Conservation (phyloP, 2,888 invertebrate genomes). For the Minunthozetes semirufus region DNA sequence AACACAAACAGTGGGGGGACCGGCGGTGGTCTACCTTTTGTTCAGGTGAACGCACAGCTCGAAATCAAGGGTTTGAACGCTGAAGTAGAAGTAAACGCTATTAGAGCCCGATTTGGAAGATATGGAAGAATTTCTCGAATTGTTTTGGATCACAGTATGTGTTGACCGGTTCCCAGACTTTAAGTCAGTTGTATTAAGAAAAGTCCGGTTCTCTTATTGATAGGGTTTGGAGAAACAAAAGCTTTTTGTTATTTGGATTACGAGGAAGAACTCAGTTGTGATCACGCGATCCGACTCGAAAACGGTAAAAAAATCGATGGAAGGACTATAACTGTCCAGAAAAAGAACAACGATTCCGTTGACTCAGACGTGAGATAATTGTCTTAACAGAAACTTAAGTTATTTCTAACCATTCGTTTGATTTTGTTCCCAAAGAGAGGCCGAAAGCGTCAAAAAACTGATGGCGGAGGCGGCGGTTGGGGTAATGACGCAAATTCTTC, state of each 20-base stretch:
- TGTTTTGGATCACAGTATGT: background rate
- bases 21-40: background rate
- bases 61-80: background rate
- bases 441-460: background rate
- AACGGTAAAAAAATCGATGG: background rate
- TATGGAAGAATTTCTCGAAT: background rate
- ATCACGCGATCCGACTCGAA: background rate
- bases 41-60: background rate
- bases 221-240: background rate
- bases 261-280: background rate
- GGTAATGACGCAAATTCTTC: background rate
- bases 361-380: background rate
- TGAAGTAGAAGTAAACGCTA: background rate
- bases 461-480: background rate
- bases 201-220: background rate
- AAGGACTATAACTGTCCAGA: background rate
- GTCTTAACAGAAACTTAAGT: background rate
- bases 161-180: background rate
- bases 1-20: background rate
- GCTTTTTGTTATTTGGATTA: slow-evolving; percentile 4
- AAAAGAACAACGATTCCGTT: background rate
- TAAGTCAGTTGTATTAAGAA: background rate
- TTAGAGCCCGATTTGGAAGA: background rate
- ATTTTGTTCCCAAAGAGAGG: background rate
- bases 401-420: background rate